These are phyloP conservation scores for Sebastes jordani DNA, from an alignment of 2,797 vertebrate species.

Conservation along the genomic window DNA sequence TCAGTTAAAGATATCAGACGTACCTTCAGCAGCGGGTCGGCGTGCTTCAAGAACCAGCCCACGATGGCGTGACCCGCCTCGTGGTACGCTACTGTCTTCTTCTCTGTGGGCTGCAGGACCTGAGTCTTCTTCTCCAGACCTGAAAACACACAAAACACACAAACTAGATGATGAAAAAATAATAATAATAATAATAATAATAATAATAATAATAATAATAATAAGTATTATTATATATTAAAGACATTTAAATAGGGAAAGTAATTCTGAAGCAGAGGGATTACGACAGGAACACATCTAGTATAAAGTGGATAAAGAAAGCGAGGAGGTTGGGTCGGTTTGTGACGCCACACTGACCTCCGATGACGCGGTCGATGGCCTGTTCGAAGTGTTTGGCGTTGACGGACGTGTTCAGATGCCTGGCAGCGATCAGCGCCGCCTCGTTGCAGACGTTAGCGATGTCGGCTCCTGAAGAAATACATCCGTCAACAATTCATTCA, in stretches of 20 bases:
- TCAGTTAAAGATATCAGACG: not conserved
- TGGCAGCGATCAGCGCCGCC: constrained; percentile 83
- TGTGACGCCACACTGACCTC: constrained; percentile 69
- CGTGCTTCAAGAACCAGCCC: constrained; percentile 85
- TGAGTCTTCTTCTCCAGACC: constrained; percentile 88
- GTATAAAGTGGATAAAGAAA: not conserved
- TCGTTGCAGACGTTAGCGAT: constrained; percentile 85
- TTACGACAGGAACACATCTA: not conserved
- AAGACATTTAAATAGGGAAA: too few relatives aligned
- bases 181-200: too few relatives aligned
- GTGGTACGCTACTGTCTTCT: constrained; percentile 82
- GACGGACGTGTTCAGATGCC: constrained; percentile 71
- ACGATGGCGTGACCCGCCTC: constrained; percentile 83
- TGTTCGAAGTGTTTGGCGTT: constrained; percentile 82
- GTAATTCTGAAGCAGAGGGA: too few relatives aligned
- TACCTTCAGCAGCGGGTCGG: constrained; percentile 85
- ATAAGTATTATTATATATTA: too few relatives aligned
- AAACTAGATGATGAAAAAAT: not conserved
- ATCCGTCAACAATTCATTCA: not conserved
- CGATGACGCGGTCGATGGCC: constrained; percentile 85
- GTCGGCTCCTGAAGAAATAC: constrained; percentile 68
- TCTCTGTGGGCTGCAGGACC: constrained; percentile 83
- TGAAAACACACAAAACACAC: constrained; percentile 23
- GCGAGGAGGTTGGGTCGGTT: not conserved
- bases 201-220: too few relatives aligned